Percentiles rank a stretch among this genome's conserved stretches.
phyloP scores from a whole-genome alignment of 2,888 invertebrate genomes.

The Cerceris rybyensis region DNA sequence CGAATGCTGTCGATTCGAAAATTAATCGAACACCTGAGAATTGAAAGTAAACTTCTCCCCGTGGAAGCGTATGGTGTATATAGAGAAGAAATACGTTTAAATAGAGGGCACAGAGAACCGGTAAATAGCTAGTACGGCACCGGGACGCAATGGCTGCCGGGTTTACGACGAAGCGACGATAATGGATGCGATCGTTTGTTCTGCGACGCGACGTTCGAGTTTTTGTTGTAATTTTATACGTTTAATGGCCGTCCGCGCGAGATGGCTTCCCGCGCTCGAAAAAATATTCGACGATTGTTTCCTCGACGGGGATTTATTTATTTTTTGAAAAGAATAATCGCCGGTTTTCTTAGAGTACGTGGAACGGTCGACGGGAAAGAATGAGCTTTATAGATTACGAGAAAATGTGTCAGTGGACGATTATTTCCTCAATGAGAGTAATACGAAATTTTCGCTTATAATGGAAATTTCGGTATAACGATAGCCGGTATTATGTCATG shows the following conservation, averaged over 20 bases:
- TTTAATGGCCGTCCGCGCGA: slow-evolving; percentile 41
- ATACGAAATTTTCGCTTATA: too few species aligned
- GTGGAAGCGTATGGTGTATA: slow-evolving; percentile 44
- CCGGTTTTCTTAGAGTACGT: background rate
- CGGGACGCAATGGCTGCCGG: slow-evolving; percentile 44
- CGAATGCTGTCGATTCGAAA: slow-evolving; percentile 54
- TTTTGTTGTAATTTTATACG: slow-evolving; percentile 62
- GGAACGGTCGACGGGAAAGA: background rate
- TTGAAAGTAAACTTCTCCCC: slow-evolving; percentile 63
- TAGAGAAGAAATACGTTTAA: slow-evolving; percentile 45
- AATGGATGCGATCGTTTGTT: slow-evolving; percentile 65
- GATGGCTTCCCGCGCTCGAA: slow-evolving; percentile 12
- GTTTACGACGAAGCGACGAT: slow-evolving; percentile 59
- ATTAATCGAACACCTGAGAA: slow-evolving; percentile 66
- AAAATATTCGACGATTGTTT: slow-evolving; percentile 46
- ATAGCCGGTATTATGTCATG: too few species aligned
- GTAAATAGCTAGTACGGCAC: slow-evolving; percentile 12
- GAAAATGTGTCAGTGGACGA: background rate
- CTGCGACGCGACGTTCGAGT: slow-evolving; percentile 56
- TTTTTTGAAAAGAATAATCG: slow-evolving; percentile 23
- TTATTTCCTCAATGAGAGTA: background rate
- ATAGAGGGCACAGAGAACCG: slow-evolving; percentile 35
- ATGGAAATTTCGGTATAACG: too few species aligned
- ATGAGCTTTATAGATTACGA: background rate
- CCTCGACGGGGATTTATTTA: slow-evolving; percentile 51